Percentiles rank a stretch among this genome's conserved stretches.
These are phyloP conservation scores for Oreochromis niloticus DNA, from an alignment of 2,113 vertebrate genomes.

Conservation along the genomic window DNA sequence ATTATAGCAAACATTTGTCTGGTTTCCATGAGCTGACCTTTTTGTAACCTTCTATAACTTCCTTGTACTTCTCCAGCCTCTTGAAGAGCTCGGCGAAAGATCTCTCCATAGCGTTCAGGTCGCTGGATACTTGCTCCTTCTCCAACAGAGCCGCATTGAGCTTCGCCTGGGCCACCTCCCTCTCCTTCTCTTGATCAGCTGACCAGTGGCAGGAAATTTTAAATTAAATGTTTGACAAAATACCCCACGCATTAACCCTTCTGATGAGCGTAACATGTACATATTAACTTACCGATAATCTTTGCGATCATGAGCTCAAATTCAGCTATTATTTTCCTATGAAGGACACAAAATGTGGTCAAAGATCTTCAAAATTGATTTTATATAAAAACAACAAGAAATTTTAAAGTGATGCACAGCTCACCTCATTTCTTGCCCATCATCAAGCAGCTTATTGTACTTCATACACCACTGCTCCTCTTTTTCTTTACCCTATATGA, in stretches of 20 bases:
- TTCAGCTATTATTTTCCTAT: slow-evolving; percentile 82
- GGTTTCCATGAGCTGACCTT: slow-evolving; percentile 58
- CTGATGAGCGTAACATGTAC: background rate
- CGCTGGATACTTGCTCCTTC: slow-evolving; percentile 78
- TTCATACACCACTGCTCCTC: slow-evolving; percentile 68
- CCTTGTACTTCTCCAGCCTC: slow-evolving; percentile 89
- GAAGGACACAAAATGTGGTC: background rate
- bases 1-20: background rate
- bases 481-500: slow-evolving; percentile 68
- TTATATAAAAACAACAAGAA: background rate
- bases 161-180: slow-evolving; percentile 65
- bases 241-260: background rate
- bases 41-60: slow-evolving; percentile 80
- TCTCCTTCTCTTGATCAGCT: slow-evolving; percentile 80
- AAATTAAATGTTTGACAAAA: background rate
- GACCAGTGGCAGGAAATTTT: background rate
- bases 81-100: slow-evolving; percentile 88
- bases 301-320: slow-evolving; percentile 80
- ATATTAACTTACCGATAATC: slow-evolving; percentile 73
- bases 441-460: slow-evolving; percentile 62
- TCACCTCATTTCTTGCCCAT: slow-evolving; percentile 85
- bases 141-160: slow-evolving; percentile 73
- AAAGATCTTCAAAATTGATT: background rate
- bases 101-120: slow-evolving; percentile 82
- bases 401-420: background rate